phyloP scores from a whole-genome alignment of 2,888 invertebrate species.

The Masnerella sp. region DNA sequence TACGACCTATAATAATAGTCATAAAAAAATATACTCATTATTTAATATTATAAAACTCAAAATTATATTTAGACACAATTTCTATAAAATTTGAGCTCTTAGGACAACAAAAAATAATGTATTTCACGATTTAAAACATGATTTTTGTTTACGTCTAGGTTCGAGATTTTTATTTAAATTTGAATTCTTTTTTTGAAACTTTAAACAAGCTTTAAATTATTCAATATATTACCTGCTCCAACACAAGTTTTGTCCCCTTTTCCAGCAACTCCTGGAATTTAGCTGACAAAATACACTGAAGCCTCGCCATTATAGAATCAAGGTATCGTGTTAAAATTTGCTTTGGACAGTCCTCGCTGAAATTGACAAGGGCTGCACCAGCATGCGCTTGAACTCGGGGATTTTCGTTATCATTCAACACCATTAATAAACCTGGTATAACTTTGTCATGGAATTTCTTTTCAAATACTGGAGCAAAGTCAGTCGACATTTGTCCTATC shows the following conservation, averaged over 20 bases:
- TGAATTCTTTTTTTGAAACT: too few relatives aligned
- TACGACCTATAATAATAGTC: too few relatives aligned
- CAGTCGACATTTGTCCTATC: conserved; percentile 98
- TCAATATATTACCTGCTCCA: conserved; percentile 95
- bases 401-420: conserved; percentile 93
- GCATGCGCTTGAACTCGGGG: conserved; percentile 92
- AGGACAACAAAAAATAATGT: too few relatives aligned
- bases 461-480: conserved; percentile 97
- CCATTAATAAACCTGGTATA: conserved; percentile 91
- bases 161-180: too few relatives aligned
- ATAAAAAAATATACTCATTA: too few relatives aligned
- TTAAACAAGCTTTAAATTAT: too few relatives aligned
- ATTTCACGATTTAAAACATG: too few relatives aligned
- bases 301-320: conserved; percentile 92
- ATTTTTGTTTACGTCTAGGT: too few relatives aligned
- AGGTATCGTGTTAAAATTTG: conserved; percentile 93
- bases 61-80: too few relatives aligned
- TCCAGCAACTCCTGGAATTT: conserved; percentile 97
- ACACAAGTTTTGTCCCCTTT: conserved; percentile 95
- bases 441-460: conserved; percentile 98
- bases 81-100: too few relatives aligned
- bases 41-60: too few relatives aligned
- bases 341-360: conserved; percentile 99
- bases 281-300: conserved; percentile 91
- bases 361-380: conserved; percentile 98